phyloP scores from a whole-genome alignment of 2,888 invertebrate genomes.

The Cheilosia scutellata region DNA sequence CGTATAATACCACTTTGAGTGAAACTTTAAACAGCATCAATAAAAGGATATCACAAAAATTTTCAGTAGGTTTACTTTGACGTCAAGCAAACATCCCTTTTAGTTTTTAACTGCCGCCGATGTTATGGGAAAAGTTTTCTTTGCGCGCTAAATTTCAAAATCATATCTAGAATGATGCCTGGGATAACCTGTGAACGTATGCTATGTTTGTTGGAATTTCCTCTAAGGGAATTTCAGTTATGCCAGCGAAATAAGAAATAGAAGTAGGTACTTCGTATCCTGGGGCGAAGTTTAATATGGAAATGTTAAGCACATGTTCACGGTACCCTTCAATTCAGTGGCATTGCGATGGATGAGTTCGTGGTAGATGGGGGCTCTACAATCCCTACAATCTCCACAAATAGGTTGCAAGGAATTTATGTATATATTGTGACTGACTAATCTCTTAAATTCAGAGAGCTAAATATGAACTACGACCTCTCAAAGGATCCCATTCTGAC shows the following conservation, averaged over 20 bases:
- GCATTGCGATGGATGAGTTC: no score
- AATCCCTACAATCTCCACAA: no score
- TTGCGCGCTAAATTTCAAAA: slow-evolving; percentile 49
- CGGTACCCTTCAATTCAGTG: neutral
- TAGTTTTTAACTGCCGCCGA: slow-evolving; percentile 9
- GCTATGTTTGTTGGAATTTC: neutral
- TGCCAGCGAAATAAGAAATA: neutral
- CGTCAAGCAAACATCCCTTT: slow-evolving; percentile 33
- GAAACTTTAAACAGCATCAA: slow-evolving; percentile 60
- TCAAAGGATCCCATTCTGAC: no score
- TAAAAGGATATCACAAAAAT: slow-evolving; percentile 41
- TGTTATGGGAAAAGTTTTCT: slow-evolving; percentile 53
- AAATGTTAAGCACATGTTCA: neutral
- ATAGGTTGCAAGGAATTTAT: no score
- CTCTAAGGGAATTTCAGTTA: neutral
- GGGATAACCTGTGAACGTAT: slow-evolving; percentile 1
- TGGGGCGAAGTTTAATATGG: neutral
- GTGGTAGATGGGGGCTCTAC: no score
- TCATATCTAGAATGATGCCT: slow-evolving; percentile 20
- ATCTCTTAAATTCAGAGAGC: no score
- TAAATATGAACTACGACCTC: no score
- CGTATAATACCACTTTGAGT: slow-evolving; percentile 38
- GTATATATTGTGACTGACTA: no score
- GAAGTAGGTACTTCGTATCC: neutral
- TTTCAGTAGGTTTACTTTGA: slow-evolving; percentile 38